Conservation (phyloP, 2,113 vertebrate species). For the Spilogale gracilis region DNA sequence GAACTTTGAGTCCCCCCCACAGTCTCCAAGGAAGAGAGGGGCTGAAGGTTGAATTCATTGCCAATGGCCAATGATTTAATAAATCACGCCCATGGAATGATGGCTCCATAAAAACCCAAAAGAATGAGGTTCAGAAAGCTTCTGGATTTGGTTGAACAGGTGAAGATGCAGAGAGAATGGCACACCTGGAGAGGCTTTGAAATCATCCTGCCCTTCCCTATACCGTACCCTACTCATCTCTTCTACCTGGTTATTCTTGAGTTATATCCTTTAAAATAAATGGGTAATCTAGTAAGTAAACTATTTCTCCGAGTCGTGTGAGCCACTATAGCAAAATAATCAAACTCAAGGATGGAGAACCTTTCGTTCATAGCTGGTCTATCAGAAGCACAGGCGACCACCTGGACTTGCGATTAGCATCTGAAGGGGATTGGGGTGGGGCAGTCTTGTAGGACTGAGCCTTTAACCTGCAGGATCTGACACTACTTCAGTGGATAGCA, state of each 20-base stretch:
- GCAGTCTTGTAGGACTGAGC: background rate
- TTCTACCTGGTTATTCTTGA: background rate
- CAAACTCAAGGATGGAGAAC: background rate
- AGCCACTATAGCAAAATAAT: background rate
- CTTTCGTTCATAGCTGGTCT: background rate
- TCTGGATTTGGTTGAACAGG: background rate
- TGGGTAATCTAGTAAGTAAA: background rate
- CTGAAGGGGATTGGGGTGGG: background rate
- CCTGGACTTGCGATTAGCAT: background rate
- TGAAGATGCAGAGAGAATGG: background rate
- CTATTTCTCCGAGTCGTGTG: background rate
- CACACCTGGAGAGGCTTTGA: background rate
- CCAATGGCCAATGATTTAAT: background rate
- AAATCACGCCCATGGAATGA: background rate
- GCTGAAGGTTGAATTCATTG: background rate
- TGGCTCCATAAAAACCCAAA: background rate
- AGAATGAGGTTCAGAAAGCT: background rate
- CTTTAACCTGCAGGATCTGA: background rate
- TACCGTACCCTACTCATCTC: background rate
- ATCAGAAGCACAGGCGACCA: background rate
- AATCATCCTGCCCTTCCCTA: background rate
- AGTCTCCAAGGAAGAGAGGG: background rate
- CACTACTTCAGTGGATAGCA: background rate
- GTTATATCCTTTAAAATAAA: background rate
- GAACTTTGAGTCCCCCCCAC: background rate